Conservation (phyloP, 2,888 invertebrate species). For the Harpalus rubripes region DNA sequence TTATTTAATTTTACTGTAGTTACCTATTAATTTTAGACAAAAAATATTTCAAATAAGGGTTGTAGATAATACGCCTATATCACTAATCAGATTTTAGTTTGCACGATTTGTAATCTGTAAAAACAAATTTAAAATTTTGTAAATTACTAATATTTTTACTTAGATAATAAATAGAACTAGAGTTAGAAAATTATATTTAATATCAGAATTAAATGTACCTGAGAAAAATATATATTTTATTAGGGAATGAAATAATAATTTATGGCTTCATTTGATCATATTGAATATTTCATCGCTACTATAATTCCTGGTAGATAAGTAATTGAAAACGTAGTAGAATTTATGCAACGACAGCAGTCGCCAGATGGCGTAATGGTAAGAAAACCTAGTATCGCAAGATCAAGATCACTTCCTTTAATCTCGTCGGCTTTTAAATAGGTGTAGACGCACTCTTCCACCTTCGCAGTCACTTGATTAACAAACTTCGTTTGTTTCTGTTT, state of each 20-base stretch:
- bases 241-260: slow-evolving; percentile 20
- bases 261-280: slow-evolving; percentile 33
- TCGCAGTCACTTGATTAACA: slow-evolving; percentile 52
- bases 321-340: slow-evolving; percentile 44
- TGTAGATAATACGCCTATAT: no score
- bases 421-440: slow-evolving; percentile 16
- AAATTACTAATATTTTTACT: no score
- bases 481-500: slow-evolving; percentile 56
- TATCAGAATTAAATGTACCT: background rate
- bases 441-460: slow-evolving; percentile 18
- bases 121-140: no score
- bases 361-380: background rate
- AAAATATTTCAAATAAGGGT: no score
- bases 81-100: no score
- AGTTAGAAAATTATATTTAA: background rate
- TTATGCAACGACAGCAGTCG: slow-evolving; percentile 21
- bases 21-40: no score
- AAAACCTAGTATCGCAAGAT: slow-evolving; percentile 4
- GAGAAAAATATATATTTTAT: no score
- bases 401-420: slow-evolving; percentile 20
- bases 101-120: no score
- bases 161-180: background rate
- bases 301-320: slow-evolving; percentile 27
- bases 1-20: no score
- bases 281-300: slow-evolving; percentile 9